Conservation (phyloP, 2,113 vertebrate genomes). For the Arenaria interpres region DNA sequence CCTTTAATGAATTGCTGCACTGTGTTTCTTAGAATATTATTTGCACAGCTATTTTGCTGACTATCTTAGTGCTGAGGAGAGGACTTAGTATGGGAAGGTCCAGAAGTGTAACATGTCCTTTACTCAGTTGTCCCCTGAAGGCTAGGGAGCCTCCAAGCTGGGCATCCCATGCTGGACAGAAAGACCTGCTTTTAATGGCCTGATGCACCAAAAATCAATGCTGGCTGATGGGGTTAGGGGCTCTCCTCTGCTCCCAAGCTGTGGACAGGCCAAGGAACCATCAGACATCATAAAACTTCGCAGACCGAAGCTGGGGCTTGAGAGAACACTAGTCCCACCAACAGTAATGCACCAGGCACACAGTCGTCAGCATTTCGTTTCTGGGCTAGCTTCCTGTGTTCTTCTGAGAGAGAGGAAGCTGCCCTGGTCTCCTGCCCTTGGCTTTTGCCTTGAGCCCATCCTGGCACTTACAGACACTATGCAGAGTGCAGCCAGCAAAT, state of each 20-base stretch:
- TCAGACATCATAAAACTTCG: background rate
- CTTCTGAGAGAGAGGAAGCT: background rate
- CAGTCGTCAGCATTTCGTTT: background rate
- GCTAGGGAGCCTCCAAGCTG: background rate
- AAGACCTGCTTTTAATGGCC: background rate
- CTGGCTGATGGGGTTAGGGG: background rate
- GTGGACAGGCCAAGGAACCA: background rate
- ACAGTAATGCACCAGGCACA: background rate
- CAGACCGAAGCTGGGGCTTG: fast-evolving
- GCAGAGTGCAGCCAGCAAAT: background rate
- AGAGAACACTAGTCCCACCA: background rate
- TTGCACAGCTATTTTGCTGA: background rate
- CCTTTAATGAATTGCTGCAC: background rate
- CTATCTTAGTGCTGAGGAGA: background rate
- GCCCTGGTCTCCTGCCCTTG: background rate
- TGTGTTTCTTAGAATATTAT: background rate
- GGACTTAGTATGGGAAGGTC: background rate
- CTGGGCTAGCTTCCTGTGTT: background rate
- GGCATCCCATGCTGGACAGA: background rate
- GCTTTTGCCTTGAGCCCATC: background rate
- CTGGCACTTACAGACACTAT: background rate
- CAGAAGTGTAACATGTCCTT: background rate
- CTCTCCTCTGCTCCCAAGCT: background rate
- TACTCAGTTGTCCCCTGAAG: background rate
- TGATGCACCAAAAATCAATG: background rate